Base-by-base conservation (phyloP, 2,888 invertebrate genomes). In the Drosophila subquinaria region DNA sequence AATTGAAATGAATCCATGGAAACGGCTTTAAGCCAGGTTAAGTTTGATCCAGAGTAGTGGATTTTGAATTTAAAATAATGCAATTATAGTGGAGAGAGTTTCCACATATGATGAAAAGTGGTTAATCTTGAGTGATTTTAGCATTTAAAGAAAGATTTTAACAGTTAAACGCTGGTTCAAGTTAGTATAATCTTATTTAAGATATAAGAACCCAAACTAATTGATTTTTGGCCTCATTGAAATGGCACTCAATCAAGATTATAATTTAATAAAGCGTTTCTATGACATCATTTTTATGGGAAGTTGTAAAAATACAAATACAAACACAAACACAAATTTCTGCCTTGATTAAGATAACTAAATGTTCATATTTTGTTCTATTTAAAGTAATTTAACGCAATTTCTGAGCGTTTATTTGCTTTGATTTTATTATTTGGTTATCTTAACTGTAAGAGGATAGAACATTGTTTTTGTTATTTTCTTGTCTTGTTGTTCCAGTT, bases 351-450 rank as follows among this genome's bases (percentile, higher is more conserved):
- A 36, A n/a, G 8, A 36, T 20, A 52, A 38, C n/a, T 38, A 51
- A 23, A 13, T 52, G 30, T 30, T 20, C 23, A 27, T 27, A 15
- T 38, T 13, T 42, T 33, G 20, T 33, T 23, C 15, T 35, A 35
- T 43, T 23, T n/a, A 33, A 45, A 36, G 11, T 4, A 55, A 52
- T 67, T 60, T 30, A 56, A 68, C 30, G 47, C 36, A 17, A 48
- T 60, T 59, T n/a, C 27, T n/a, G 10, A 30, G 33, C 33, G 36
- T 66, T 66, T 66, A 66, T 66, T 66, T 65, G 13, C 30, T 11
- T 59, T 27, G 45, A 45, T 59, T 56, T 48, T 38, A 35, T 51
- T 45, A 40, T 55, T 50, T 40, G 23, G 36, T 33, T 55, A 50
- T 35, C 53, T 51, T 59, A 56, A 11, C 42, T 57, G 33, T 33